A percentile compares a stretch with the other conserved stretches of the same genome.
These are phyloP conservation scores for Lytechinus pictus DNA, from an alignment of 35 echinoderm and acorn worm genomes.

Conservation along the genomic window DNA sequence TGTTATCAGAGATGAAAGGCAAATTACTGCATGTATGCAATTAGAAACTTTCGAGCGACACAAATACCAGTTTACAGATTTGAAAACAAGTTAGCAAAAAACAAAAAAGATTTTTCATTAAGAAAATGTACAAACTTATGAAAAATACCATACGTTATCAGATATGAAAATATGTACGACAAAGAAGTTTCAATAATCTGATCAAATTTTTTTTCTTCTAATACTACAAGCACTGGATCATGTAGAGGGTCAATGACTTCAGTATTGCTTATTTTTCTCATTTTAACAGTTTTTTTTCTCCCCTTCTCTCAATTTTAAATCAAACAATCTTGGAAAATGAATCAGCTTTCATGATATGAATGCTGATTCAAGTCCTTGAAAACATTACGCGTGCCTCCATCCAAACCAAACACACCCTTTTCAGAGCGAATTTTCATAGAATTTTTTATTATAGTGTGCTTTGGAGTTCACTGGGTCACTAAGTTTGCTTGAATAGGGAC, in stretches of 20 bases:
- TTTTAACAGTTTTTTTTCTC: neutral
- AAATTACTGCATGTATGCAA: no score
- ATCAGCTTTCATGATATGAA: neutral
- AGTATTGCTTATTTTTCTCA: neutral
- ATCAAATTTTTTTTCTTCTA: neutral
- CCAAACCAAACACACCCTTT: slow-evolving; percentile 9
- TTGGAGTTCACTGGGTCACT: slow-evolving; percentile 16
- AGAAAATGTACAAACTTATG: neutral
- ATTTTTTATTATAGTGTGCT: neutral
- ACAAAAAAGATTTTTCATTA: neutral
- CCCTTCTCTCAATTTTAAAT: neutral
- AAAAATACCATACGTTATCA: neutral
- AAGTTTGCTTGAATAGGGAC: slow-evolving; percentile 3
- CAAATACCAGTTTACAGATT: neutral
- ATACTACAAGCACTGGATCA: neutral
- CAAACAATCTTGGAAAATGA: slow-evolving; percentile 6
- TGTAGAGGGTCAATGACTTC: neutral
- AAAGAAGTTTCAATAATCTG: neutral
- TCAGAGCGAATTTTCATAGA: neutral
- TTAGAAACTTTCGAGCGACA: neutral
- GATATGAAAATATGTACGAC: neutral
- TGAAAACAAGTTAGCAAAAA: neutral
- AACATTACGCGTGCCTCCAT: neutral
- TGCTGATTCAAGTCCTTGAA: slow-evolving; percentile 11
- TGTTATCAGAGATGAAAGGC: no score